A percentile compares a stretch with the other conserved stretches of the same genome.
Evolutionary conservation across 1,140 invertebrate genomes (phyloP).

Genomic region (Heliconius melpomene): DNA sequence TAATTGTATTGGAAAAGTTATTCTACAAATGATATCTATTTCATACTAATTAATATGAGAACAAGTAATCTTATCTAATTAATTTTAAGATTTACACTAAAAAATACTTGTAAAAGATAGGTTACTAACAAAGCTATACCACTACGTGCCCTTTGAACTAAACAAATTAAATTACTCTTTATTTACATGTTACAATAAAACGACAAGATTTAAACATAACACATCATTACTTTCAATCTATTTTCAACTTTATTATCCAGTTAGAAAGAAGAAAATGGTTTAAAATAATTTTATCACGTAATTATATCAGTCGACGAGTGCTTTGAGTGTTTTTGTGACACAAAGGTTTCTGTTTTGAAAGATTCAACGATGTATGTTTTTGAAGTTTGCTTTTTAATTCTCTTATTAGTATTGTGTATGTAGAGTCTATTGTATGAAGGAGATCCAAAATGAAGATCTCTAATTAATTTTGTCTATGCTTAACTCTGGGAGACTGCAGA

Average conservation of each 20-base stretch:
- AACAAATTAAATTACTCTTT: constrained; percentile 17
- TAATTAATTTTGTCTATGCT: not conserved
- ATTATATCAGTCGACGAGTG: constrained; percentile 2
- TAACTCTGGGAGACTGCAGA: too few relatives aligned
- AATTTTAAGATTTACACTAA: too few relatives aligned
- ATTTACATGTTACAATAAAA: constrained; percentile 8
- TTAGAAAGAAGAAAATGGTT: not conserved
- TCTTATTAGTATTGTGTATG: not conserved
- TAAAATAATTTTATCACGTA: not conserved
- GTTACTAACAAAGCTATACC: not conserved
- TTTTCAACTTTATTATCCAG: not conserved
- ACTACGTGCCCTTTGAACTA: constrained; percentile 28
- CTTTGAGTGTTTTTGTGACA: constrained; percentile 23
- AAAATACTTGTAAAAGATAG: not conserved
- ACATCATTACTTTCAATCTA: not conserved
- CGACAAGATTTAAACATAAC: not conserved
- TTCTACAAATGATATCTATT: too few relatives aligned
- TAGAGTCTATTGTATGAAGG: not conserved
- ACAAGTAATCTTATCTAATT: too few relatives aligned
- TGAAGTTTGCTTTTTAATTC: constrained; percentile 21
- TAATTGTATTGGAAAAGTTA: too few relatives aligned
- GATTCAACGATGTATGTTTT: constrained; percentile 23
- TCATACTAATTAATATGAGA: too few relatives aligned
- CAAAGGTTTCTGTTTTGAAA: constrained; percentile 18
- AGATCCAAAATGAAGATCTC: not conserved